Conservation (phyloP, 2,113 vertebrate genomes). For the Bubo scandiacus region DNA sequence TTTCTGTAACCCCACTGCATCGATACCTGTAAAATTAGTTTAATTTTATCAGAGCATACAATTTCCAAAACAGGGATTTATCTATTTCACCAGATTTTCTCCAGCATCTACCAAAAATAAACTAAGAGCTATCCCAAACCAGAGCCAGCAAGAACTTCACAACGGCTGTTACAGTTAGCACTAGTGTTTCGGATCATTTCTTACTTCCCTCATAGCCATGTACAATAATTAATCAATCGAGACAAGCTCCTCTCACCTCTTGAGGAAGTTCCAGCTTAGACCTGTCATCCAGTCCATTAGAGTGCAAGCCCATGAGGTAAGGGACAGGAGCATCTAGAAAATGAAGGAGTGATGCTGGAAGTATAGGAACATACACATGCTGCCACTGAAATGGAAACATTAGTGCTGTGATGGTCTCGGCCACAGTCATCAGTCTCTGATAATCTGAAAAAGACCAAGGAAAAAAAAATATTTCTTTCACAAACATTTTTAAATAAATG, state of each 20-base stretch:
- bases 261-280: conserved; percentile 91
- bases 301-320: conserved; percentile 87
- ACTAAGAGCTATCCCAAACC: background rate
- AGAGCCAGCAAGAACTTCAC: background rate
- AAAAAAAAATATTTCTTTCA: background rate
- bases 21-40: background rate
- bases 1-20: background rate
- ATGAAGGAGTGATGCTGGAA: conserved; percentile 86
- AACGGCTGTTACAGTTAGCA: background rate
- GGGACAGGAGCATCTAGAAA: conserved; percentile 87
- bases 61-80: background rate
- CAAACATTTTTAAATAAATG: background rate
- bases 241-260: conserved; percentile 78
- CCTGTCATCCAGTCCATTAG: conserved; percentile 84
- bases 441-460: conserved; percentile 77
- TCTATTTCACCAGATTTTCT: background rate
- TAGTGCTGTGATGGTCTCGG: conserved; percentile 85
- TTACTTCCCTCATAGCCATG: background rate
- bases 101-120: background rate
- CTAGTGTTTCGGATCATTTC: background rate
- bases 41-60: background rate
- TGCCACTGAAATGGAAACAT: conserved; percentile 90
- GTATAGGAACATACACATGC: conserved; percentile 86
- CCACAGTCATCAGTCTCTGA: conserved; percentile 88
- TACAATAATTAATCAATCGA: background rate